These are phyloP conservation scores for Halcyon smyrnensis DNA, from an alignment of 2,797 vertebrate species.

Conservation along the genomic window DNA sequence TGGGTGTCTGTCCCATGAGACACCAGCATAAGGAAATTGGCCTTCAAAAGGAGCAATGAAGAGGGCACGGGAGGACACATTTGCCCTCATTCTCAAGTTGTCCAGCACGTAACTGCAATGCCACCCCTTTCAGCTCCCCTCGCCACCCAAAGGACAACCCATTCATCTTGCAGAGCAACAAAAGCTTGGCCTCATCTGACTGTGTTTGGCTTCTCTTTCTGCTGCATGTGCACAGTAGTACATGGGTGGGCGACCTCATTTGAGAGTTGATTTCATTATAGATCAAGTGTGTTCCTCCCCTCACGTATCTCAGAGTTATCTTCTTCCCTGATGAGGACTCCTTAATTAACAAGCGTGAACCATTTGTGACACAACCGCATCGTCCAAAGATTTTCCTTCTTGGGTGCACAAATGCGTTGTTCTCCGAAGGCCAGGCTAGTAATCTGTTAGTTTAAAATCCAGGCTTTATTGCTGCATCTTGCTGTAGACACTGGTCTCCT, in stretches of 20 bases:
- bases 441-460: neutral
- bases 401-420: neutral
- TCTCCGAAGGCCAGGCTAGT: neutral
- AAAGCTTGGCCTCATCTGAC: constrained; percentile 2
- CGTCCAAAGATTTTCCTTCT: neutral
- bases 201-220: neutral
- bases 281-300: constrained; percentile 33
- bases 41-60: neutral
- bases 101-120: neutral
- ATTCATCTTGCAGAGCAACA: neutral
- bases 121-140: neutral
- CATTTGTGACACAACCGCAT: neutral
- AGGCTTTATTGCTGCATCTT: neutral
- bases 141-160: neutral
- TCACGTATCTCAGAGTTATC: neutral
- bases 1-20: neutral
- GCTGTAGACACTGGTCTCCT: neutral
- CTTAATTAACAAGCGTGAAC: constrained; percentile 51
- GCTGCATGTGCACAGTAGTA: neutral
- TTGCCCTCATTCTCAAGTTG: neutral
- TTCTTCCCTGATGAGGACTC: constrained; percentile 22
- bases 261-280: constrained; percentile 49
- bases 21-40: neutral
- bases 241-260: constrained; percentile 54
- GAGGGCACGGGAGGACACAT: neutral